Evolutionary conservation across 92 coral and sea anemone species (phyloP), one percentile per base, ranked within the genome.

Genomic region (Parazoanthus darwini): DNA sequence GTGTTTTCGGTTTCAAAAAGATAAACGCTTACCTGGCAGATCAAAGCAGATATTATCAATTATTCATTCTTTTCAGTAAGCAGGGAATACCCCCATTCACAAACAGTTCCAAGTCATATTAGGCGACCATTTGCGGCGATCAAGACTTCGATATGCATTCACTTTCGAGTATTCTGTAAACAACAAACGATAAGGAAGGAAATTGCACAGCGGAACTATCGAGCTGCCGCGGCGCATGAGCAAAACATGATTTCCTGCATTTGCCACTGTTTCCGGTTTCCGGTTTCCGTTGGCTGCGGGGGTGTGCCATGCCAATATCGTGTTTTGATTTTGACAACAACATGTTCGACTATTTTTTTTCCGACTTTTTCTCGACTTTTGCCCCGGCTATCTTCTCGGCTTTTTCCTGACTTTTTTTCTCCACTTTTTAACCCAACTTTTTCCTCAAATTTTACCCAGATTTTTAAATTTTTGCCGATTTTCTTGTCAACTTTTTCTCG

Each of bases 81-180:
- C 72, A 81, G 85, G 85, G 85, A 81, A 81, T 81, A 81, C 85
- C 85, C 85, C 85, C 20, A 81, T 81, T 81, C 85, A 59, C n/a
- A 10, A 33, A 14, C 10, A 51, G 67, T 1, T 50, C 43, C 38
- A 23, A 18, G 22, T 25, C 74, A 59, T 20, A 37, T 37, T 81
- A 22, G 50, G 33, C 8, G 72, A n/a, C 16, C n/a, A 25, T 74
- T 13, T 26, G 39, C 5, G 23, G 5, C 14, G 16, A 58, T 66
- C 48, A 20, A 36, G 11, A 18, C 4, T 13, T 2, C 2, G 14
- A 5, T 16, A 20, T 8, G 7, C 3, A 63, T 59, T 63, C 74
- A 8, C 48, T 29, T 33, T 80, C 85, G 26, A n/a, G 16, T 36
- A 39, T 8, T 3, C 9, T 9, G 46, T 81, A 81, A 58, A 58